Conservation (phyloP, 2,113 vertebrate species). For the Plecturocebus donacophilus region DNA sequence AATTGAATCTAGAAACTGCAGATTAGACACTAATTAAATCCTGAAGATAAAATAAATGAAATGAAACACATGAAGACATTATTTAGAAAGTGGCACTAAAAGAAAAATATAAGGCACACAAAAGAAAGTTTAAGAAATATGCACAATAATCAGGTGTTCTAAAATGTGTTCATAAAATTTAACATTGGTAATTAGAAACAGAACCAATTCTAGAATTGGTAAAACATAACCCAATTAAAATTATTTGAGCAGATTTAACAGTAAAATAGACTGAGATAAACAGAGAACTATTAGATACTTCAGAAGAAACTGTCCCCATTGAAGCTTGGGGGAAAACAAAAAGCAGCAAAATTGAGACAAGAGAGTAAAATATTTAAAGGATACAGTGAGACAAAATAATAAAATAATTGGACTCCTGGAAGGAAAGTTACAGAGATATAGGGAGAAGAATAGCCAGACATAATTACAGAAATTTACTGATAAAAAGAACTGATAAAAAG, state of each 20-base stretch:
- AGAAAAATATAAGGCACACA: not conserved
- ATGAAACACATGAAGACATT: not conserved
- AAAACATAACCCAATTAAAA: not conserved
- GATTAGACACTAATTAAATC: not conserved
- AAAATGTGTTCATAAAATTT: not conserved
- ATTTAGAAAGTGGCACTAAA: not conserved
- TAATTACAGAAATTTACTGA: slow-evolving; percentile 20
- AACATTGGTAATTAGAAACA: not conserved
- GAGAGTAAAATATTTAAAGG: not conserved
- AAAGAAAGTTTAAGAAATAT: not conserved
- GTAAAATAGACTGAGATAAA: not conserved
- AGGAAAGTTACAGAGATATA: not conserved
- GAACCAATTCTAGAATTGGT: not conserved
- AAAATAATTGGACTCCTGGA: not conserved
- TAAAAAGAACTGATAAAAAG: slow-evolving; percentile 3
- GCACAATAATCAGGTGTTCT: not conserved
- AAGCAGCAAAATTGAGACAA: not conserved
- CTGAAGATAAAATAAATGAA: not conserved
- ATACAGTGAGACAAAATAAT: not conserved
- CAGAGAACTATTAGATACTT: not conserved
- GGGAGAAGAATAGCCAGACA: not conserved
- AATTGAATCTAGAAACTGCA: not conserved
- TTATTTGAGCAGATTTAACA: not conserved
- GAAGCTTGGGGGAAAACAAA: not conserved
- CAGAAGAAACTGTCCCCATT: not conserved